Percentiles rank a stretch among this genome's conserved stretches.
These are phyloP conservation scores for Pilophorus perplexus DNA, from an alignment of 2,888 invertebrate genomes.

Conservation along the genomic window DNA sequence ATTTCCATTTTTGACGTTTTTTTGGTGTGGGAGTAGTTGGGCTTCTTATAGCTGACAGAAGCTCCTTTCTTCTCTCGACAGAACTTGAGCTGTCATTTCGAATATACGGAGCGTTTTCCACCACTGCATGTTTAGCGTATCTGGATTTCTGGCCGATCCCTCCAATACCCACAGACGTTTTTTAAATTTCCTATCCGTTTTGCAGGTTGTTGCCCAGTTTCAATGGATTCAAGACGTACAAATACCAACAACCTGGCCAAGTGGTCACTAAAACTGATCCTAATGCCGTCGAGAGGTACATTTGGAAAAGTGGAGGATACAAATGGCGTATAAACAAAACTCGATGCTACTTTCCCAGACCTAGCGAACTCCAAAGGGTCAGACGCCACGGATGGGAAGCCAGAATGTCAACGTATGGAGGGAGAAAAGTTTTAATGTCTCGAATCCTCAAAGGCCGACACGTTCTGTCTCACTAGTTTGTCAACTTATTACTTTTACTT, in stretches of 20 bases:
- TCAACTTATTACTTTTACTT: no score
- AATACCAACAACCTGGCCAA: constrained; percentile 20
- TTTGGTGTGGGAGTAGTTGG: no score
- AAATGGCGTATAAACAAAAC: constrained; percentile 54
- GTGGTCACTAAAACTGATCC: constrained; percentile 32
- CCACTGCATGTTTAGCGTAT: no score
- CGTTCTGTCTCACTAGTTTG: constrained; percentile 63
- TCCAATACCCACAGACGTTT: no score
- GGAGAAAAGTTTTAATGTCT: constrained; percentile 71
- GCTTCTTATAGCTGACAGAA: no score
- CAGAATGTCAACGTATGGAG: constrained; percentile 66
- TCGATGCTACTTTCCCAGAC: constrained; percentile 70
- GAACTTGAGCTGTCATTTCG: no score
- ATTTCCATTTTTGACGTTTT: no score
- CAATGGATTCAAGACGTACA: constrained; percentile 20
- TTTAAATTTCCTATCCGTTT: no score
- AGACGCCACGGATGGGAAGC: constrained; percentile 68
- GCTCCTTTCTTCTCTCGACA: no score
- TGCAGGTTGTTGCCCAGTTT: no score
- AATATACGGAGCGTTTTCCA: no score
- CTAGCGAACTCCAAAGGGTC: constrained; percentile 69
- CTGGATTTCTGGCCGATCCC: no score
- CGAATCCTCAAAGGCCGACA: constrained; percentile 71
- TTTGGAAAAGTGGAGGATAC: constrained; percentile 39
- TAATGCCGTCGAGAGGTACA: constrained; percentile 40